Evolutionary conservation across 2,888 invertebrate genomes (phyloP).

Genomic region (Ashinkailepas kermadecensis): DNA sequence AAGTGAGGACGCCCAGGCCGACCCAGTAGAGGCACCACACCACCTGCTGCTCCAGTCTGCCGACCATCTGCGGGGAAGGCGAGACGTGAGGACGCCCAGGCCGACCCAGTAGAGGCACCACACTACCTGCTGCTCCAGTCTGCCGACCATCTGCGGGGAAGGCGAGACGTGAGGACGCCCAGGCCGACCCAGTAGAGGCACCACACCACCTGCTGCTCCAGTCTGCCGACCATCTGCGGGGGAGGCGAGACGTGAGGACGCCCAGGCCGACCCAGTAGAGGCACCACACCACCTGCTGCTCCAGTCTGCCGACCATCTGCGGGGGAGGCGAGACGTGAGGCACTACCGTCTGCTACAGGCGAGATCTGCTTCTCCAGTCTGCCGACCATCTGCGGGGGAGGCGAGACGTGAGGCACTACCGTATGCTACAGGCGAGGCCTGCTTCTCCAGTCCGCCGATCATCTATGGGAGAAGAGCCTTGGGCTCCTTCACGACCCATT

Average conservation of each 20-base stretch:
- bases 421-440: slow-evolving; percentile 5
- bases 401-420: not conserved
- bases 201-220: slow-evolving; percentile 61
- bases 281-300: slow-evolving; percentile 67
- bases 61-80: slow-evolving; percentile 37
- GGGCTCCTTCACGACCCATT: not conserved
- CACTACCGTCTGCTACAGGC: slow-evolving; percentile 39
- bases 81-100: slow-evolving; percentile 78
- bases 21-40: slow-evolving; percentile 92
- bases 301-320: slow-evolving; percentile 39
- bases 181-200: slow-evolving; percentile 86
- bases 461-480: slow-evolving; percentile 35
- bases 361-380: slow-evolving; percentile 37
- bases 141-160: slow-evolving; percentile 38
- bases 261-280: slow-evolving; percentile 83
- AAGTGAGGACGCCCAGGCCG: slow-evolving; percentile 84
- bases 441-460: slow-evolving; percentile 38
- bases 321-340: slow-evolving; percentile 54
- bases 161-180: slow-evolving; percentile 71
- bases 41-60: slow-evolving; percentile 45
- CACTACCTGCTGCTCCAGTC: slow-evolving; percentile 52
- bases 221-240: slow-evolving; percentile 38
- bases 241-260: slow-evolving; percentile 54
- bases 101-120: slow-evolving; percentile 89
- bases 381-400: slow-evolving; percentile 38